phyloP scores from a whole-genome alignment of 1,140 invertebrate species.

The Drosophila ficusphila region DNA sequence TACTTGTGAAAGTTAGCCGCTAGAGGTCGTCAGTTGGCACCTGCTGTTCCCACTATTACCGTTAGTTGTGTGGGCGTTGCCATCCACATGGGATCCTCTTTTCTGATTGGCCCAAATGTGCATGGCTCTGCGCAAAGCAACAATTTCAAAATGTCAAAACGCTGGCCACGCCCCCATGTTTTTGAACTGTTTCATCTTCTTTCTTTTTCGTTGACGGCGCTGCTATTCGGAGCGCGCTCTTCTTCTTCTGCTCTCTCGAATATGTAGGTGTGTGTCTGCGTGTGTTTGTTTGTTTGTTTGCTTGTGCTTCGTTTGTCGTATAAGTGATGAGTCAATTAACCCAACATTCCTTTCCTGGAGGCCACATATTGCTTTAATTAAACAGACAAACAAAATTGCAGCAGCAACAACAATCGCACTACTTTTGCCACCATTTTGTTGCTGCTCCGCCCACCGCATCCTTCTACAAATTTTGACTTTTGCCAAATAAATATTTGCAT shows the following conservation, averaged over 20 bases:
- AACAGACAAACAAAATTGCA: slow-evolving; percentile 78
- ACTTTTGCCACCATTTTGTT: slow-evolving; percentile 56
- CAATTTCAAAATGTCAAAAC: slow-evolving; percentile 24
- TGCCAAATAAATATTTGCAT: slow-evolving; percentile 75
- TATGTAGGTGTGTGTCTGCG: slow-evolving; percentile 22
- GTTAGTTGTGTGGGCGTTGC: slow-evolving; percentile 12
- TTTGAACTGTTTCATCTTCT: slow-evolving; percentile 19
- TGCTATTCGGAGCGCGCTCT: slow-evolving; percentile 8
- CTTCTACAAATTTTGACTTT: slow-evolving; percentile 39
- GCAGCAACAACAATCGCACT: slow-evolving; percentile 50
- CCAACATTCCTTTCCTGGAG: slow-evolving; percentile 81
- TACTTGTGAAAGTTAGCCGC: background rate
- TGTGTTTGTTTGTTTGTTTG: slow-evolving; percentile 69
- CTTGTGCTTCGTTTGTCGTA: slow-evolving; percentile 81
- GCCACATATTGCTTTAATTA: slow-evolving; percentile 82
- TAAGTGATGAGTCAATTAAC: slow-evolving; percentile 83
- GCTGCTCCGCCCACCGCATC: background rate
- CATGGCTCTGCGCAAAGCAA: background rate
- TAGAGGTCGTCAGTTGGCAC: background rate
- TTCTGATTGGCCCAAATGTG: background rate
- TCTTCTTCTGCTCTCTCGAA: slow-evolving; percentile 24
- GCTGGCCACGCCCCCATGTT: background rate
- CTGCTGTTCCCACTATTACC: slow-evolving; percentile 24
- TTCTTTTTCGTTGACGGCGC: slow-evolving; percentile 10
- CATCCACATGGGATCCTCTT: background rate